phyloP scores from a whole-genome alignment of 2,113 vertebrate genomes.

The Coryphaenoides rupestris region DNA sequence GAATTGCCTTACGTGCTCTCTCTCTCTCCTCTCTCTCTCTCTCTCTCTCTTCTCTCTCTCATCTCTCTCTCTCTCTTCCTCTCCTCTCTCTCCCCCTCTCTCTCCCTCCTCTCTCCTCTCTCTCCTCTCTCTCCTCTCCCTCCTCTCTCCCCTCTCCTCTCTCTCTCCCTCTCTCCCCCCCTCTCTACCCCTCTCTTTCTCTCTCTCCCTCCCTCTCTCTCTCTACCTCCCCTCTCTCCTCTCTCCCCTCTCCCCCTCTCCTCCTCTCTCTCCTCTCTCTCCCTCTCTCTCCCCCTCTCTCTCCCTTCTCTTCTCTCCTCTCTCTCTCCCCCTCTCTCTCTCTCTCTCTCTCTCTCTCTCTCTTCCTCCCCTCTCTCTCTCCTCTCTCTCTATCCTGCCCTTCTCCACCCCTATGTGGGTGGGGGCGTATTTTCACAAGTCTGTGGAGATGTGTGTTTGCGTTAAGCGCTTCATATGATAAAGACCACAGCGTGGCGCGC shows the following conservation, averaged over 20 bases:
- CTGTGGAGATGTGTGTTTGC: slow-evolving; percentile 25
- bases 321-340: no score
- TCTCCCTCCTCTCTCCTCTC: slow-evolving; percentile 8
- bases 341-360: no score
- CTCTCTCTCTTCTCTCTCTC: slow-evolving; percentile 12
- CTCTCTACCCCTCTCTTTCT: no score
- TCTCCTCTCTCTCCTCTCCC: background rate
- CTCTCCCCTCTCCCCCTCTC: no score
- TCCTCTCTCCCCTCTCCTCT: background rate
- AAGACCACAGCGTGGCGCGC: slow-evolving; percentile 34
- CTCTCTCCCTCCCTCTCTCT: background rate
- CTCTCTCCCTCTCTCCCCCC: no score
- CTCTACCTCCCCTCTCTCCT: no score
- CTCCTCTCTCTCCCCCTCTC: background rate
- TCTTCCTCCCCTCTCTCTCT: no score
- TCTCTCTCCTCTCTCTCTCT: slow-evolving; percentile 19
- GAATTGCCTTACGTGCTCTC: slow-evolving; percentile 65
- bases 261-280: no score
- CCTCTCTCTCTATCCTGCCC: no score
- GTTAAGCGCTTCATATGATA: slow-evolving; percentile 41
- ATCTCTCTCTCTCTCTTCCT: slow-evolving; percentile 2
- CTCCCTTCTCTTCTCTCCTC: no score
- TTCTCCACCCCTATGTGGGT: no score
- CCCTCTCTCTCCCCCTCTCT: no score
- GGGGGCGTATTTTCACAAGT: slow-evolving; percentile 1